Evolutionary conservation across 2,113 vertebrate species (phyloP), one percentile per base, ranked within the genome.

Genomic region (Numida meleagris): DNA sequence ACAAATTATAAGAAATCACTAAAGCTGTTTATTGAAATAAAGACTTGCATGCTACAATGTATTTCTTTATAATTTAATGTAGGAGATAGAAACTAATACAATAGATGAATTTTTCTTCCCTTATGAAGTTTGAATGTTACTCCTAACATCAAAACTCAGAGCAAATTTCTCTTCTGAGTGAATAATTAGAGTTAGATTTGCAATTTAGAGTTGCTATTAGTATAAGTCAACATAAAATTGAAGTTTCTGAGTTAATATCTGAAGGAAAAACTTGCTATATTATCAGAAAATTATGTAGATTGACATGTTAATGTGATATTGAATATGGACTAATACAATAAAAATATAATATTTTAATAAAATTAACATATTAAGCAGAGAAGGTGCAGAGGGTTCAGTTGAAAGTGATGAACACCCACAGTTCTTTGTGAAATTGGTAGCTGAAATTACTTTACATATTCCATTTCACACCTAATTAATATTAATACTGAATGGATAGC

Each of bases 331-430:
- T 73, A 76, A 89, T 63, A 68, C 1, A 81, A 77, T 87, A 84
- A 75, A 86, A 72, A 46, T 46, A 66, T 66, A 83, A 82, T 82
- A 91, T 63, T 89, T 91, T 91, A 82, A 91, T 82, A 78, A 91
- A 93, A 91, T 91, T 88, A 86, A 33, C 79, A 85, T 83, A 67
- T 63, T 80, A 92, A 93, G 74, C 4, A 74, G 19, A 71, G 42
- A 86, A 83, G 9, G 68, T 67, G 23, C 23, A 88, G 82, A 94
- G 72, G 55, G 13, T 25, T 88, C 2, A 0, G 6, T 20, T 42
- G 33, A 81, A 93, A 90, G 19, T 51, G 21, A 71, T 86, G 80
- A 93, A 40, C 25, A 63, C n/a, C 25, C 50, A 51, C 15, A 87
- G 57, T 4, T 14, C 34, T 92, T 89, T 80, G 36, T 72, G 46